phyloP scores from a whole-genome alignment of 2,113 vertebrate genomes.

The Engraulis encrasicolus region DNA sequence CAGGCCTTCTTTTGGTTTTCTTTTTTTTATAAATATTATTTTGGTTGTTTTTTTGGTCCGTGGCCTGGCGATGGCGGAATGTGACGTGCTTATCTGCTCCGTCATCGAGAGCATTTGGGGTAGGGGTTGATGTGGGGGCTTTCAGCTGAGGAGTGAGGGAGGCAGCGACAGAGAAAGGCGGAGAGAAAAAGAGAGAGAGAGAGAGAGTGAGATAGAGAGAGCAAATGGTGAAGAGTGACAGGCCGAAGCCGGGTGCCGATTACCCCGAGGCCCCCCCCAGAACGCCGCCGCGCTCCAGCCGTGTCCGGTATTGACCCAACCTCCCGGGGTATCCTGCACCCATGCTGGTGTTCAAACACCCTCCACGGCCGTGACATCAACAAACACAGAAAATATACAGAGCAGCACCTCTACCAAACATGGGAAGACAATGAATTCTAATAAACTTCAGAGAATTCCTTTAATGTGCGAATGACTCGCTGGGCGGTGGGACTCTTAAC shows the following conservation, averaged over 20 bases:
- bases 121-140: neutral
- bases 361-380: constrained; percentile 33
- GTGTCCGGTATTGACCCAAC: constrained; percentile 50
- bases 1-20: constrained; percentile 23
- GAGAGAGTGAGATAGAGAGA: constrained; percentile 47
- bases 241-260: constrained; percentile 39
- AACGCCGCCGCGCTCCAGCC: constrained; percentile 8
- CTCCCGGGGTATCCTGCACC: constrained; percentile 30
- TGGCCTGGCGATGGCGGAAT: constrained; percentile 54
- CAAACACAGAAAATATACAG: constrained; percentile 8
- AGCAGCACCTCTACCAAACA: constrained; percentile 28
- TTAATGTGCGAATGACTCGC: constrained; percentile 15
- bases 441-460: constrained; percentile 45
- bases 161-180: constrained; percentile 28
- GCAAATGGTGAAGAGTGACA: constrained; percentile 56
- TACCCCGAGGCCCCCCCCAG: neutral
- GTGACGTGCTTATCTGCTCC: constrained; percentile 66
- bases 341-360: constrained; percentile 48
- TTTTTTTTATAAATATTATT: too few species aligned
- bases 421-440: constrained; percentile 49
- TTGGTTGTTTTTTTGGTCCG: neutral
- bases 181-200: constrained; percentile 42
- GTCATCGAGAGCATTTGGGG: constrained; percentile 40
- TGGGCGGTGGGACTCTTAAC: neutral
- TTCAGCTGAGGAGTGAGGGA: neutral